Evolutionary conservation across 1,140 invertebrate species (phyloP).

Genomic region (Dufourea novaeangliae): DNA sequence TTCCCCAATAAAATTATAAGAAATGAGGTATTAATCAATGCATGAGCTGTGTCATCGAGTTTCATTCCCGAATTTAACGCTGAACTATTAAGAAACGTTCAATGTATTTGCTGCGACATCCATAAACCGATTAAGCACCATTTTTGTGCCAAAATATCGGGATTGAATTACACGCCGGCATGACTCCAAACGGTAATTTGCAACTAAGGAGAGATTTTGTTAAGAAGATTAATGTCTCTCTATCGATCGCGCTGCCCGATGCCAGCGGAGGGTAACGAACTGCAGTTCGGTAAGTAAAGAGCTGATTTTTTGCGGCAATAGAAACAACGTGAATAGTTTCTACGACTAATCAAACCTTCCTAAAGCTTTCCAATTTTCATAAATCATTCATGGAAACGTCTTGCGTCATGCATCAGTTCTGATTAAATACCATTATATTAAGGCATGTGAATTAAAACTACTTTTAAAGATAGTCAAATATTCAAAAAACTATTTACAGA

Average conservation of each 20-base stretch:
- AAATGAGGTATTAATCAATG: no score
- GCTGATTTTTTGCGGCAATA: not conserved
- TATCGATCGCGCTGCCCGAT: constrained; percentile 29
- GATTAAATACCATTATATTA: not conserved
- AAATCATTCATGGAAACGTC: not conserved
- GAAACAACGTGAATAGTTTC: not conserved
- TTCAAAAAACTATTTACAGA: not conserved
- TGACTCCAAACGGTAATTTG: constrained; percentile 30
- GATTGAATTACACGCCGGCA: constrained; percentile 32
- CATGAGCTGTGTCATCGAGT: not conserved
- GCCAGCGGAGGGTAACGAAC: constrained; percentile 27
- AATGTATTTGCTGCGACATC: not conserved
- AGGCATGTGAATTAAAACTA: not conserved
- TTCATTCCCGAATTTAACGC: not conserved
- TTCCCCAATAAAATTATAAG: no score
- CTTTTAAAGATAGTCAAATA: not conserved
- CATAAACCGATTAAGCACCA: not conserved
- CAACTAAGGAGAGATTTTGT: constrained; percentile 45
- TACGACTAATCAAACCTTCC: constrained; percentile 1
- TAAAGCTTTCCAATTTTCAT: not conserved
- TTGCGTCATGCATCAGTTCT: no score
- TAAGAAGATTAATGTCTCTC: constrained; percentile 45
- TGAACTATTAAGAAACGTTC: no score
- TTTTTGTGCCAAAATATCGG: constrained; percentile 12
- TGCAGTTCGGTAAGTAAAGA: not conserved